Conservation (phyloP, 2,888 invertebrate genomes). For the Athrips mouffetella region DNA sequence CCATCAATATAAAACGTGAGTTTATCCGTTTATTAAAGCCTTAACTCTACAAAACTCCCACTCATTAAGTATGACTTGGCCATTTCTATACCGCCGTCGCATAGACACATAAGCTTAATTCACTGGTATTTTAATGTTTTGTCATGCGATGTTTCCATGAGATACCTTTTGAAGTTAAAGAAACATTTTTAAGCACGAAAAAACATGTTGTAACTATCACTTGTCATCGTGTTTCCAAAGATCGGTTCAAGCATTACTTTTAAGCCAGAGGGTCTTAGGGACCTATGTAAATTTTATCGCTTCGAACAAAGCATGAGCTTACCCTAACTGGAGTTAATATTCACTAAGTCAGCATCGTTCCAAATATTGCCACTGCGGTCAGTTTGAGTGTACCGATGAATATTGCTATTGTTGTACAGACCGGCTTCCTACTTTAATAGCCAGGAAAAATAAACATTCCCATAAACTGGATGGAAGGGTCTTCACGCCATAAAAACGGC, state of each 20-base stretch:
- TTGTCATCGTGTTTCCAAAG: background rate
- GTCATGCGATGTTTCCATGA: no score
- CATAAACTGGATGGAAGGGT: no score
- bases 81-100: no score
- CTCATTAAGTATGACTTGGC: no score
- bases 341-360: slow-evolving; percentile 46
- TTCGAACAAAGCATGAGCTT: slow-evolving; percentile 39
- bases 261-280: slow-evolving; percentile 36
- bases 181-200: background rate
- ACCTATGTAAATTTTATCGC: slow-evolving; percentile 62
- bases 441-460: background rate
- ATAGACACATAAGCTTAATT: no score
- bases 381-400: slow-evolving; percentile 1
- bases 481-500: no score
- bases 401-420: background rate
- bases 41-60: no score
- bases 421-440: slow-evolving; percentile 2
- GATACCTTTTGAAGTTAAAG: slow-evolving; percentile 11
- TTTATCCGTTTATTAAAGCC: no score
- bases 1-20: no score
- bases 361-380: slow-evolving; percentile 12
- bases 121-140: no score
- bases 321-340: slow-evolving; percentile 39
- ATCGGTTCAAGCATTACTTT: slow-evolving; percentile 42
- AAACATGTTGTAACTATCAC: no score